Evolutionary conservation across 2,888 invertebrate species (phyloP), one percentile per base, ranked within the genome.

Genomic region (Craniophora ligustri): DNA sequence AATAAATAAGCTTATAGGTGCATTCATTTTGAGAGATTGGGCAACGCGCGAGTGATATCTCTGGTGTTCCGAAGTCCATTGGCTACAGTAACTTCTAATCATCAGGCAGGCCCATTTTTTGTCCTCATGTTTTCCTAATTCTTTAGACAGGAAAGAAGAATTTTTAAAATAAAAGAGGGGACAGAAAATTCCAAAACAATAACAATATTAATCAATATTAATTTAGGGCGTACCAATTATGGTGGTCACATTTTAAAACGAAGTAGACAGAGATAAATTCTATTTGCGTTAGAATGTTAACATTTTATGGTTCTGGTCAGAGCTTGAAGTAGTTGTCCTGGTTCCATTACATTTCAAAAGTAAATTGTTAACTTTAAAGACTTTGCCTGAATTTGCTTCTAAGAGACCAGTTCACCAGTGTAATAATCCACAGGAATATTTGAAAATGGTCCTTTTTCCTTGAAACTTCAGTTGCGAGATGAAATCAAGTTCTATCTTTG

Each of bases 231-330:
- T 8, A 7, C 7, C 1, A 8, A 21, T 8, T 38, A 6, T 38
- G 10, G 55, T 38, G 10, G 55, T 28, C 32, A 48, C 23, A 49
- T 48, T 36, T 36, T 10, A n/a, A 4, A 21, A 7, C 21, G 6
- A 6, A 14, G 8, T 32, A 16, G 3, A 15, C 3, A 8, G 1
- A 5, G 15, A 32, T 16, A 32, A 8, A 32, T 8, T 10, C 10
- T 4, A 32, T 7, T 15, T 15, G 5, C 15, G 4, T 10, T 10
- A 15, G 1, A 15, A 7, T 32, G 32, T 16, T 10, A 10, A 15
- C 15, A 32, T 10, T 4, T 10, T 32, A 32, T 32, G 4, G 32
- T 32, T 32, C 5, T 15, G 32, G 32, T 16, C 7, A 15, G 15
- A 32, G 10, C 7, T 16, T 31, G 15, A 31, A 32, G 0, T 4